Percentiles rank a stretch among this genome's conserved stretches.
These are phyloP conservation scores for Morone chrysops DNA, from an alignment of 2,113 vertebrate species.

Conservation along the genomic window DNA sequence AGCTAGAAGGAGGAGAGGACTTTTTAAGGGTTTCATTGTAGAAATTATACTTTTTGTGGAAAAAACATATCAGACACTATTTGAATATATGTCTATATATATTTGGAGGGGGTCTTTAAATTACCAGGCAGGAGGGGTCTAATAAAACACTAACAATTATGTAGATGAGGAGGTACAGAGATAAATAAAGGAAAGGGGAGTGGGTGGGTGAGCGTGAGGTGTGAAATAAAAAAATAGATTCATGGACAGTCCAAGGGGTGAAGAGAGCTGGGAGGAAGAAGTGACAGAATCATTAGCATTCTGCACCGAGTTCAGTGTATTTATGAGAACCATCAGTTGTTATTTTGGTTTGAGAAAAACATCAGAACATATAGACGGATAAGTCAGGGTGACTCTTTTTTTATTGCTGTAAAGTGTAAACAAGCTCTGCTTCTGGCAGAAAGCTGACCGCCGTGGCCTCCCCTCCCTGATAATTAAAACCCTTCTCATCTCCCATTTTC, in stretches of 20 bases:
- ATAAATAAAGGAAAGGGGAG: not conserved
- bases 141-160: not conserved
- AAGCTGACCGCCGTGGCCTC: not conserved
- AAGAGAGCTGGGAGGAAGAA: not conserved
- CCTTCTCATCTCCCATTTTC: not conserved
- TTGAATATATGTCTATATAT: too few species aligned
- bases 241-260: not conserved
- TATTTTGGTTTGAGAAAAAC: conserved; percentile 1
- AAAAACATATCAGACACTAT: too few species aligned
- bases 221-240: not conserved
- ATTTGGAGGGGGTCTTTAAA: too few species aligned
- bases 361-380: not conserved
- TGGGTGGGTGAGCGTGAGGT: not conserved
- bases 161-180: not conserved
- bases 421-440: too few species aligned
- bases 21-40: too few species aligned
- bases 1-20: too few species aligned
- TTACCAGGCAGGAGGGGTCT: too few species aligned
- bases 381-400: not conserved
- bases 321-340: not conserved
- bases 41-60: too few species aligned
- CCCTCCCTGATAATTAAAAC: not conserved
- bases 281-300: conserved; percentile 1
- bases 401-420: not conserved
- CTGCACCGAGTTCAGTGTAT: not conserved